Conservation (phyloP, 2,113 vertebrate genomes). For the Burhinus oedicnemus region DNA sequence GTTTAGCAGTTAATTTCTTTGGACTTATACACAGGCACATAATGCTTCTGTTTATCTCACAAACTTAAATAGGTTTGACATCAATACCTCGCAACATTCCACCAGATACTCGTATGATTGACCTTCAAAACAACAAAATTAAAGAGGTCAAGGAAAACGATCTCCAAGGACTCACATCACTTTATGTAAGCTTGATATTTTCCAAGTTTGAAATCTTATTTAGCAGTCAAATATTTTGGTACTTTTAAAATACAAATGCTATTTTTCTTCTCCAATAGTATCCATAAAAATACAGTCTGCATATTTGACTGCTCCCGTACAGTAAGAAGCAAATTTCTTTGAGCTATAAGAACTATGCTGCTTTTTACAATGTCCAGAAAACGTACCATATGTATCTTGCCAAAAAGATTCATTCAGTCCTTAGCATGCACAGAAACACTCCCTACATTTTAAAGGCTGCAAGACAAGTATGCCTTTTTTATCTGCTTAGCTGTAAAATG, state of each 20-base stretch:
- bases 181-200: conserved; percentile 83
- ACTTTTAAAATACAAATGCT: not conserved
- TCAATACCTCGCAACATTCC: conserved; percentile 91
- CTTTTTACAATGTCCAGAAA: not conserved
- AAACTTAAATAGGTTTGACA: conserved; percentile 81
- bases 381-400: not conserved
- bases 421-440: not conserved
- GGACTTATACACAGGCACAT: not conserved
- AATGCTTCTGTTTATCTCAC: conserved; percentile 11
- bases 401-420: not conserved
- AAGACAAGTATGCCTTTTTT: not conserved
- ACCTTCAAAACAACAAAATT: conserved; percentile 98
- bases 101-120: conserved; percentile 88
- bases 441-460: not conserved
- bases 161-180: conserved; percentile 86
- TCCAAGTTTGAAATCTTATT: not conserved
- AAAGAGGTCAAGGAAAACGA: conserved; percentile 95
- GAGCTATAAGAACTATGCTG: not conserved
- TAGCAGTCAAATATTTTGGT: not conserved
- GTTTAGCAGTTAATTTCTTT: not conserved
- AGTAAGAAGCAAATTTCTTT: not conserved
- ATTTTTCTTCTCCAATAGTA: not conserved
- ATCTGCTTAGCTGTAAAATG: not conserved
- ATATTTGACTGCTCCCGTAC: not conserved
- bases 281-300: not conserved